Evolutionary conservation across 2,888 invertebrate species (phyloP).

Genomic region (Drosophila limbata): DNA sequence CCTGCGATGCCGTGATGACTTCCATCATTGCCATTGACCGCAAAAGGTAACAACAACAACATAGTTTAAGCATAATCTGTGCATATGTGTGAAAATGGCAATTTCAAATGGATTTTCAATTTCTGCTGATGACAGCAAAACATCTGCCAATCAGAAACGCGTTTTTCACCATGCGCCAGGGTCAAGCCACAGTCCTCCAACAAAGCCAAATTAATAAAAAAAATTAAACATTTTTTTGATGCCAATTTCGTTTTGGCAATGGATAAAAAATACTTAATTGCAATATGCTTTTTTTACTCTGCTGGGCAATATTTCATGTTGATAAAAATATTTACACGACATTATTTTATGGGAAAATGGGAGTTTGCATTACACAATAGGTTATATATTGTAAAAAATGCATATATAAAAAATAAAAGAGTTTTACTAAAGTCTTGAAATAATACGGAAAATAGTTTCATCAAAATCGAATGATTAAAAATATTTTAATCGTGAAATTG

Average conservation of each 20-base stretch:
- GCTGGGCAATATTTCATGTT: not conserved
- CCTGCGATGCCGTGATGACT: constrained; percentile 17
- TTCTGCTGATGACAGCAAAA: constrained; percentile 54
- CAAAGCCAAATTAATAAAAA: not conserved
- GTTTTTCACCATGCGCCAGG: constrained; percentile 16
- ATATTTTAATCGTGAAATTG: not conserved
- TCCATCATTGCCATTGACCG: constrained; percentile 54
- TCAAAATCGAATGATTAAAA: not conserved
- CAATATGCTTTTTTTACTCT: constrained; percentile 3
- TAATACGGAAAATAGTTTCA: too few relatives aligned
- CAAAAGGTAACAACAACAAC: constrained; percentile 33
- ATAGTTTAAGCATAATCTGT: constrained; percentile 30
- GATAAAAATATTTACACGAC: constrained; percentile 19
- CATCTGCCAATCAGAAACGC: constrained; percentile 27
- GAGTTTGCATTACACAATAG: not conserved
- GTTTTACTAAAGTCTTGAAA: not conserved
- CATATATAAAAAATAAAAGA: not conserved
- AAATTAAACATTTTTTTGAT: constrained; percentile 12
- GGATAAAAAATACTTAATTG: constrained; percentile 31
- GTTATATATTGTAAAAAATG: not conserved
- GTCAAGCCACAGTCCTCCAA: not conserved
- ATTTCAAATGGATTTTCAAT: constrained; percentile 63
- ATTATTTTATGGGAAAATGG: not conserved
- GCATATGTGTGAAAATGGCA: constrained; percentile 43
- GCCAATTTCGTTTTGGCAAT: constrained; percentile 5